These are phyloP conservation scores for Serripes groenlandicus DNA, from an alignment of 2,888 invertebrate genomes.

Conservation along the genomic window DNA sequence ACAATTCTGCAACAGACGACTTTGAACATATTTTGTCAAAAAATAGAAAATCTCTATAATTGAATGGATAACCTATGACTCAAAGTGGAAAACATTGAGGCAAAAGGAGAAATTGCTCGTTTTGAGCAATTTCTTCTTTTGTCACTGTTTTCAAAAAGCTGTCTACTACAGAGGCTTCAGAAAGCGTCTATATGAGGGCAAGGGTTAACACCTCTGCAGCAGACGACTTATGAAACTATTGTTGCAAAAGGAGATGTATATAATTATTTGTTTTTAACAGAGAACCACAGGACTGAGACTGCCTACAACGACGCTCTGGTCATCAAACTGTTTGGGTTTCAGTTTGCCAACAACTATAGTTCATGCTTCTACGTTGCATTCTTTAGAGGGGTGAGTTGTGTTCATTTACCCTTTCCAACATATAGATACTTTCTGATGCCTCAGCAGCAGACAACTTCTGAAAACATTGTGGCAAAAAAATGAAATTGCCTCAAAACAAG, in stretches of 20 bases:
- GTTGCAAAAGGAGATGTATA: background rate
- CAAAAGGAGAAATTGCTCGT: too few relatives aligned
- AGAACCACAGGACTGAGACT: conserved; percentile 87
- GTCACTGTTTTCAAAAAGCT: too few relatives aligned
- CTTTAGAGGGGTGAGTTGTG: conserved; percentile 78
- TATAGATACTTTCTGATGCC: background rate
- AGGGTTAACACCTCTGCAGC: background rate
- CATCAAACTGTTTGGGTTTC: conserved; percentile 87
- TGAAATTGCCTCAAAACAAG: too few relatives aligned
- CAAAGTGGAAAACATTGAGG: too few relatives aligned
- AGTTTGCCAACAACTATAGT: conserved; percentile 87
- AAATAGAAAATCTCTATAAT: too few relatives aligned
- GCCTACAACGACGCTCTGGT: conserved; percentile 87
- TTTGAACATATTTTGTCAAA: too few relatives aligned
- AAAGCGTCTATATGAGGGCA: too few relatives aligned
- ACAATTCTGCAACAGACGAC: too few relatives aligned
- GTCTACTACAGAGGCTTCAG: too few relatives aligned
- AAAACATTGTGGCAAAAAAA: background rate
- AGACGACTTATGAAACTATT: background rate
- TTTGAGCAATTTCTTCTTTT: too few relatives aligned
- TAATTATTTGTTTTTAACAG: conserved; percentile 72
- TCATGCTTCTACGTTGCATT: conserved; percentile 88
- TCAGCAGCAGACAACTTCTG: background rate
- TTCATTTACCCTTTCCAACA: too few relatives aligned
- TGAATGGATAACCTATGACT: too few relatives aligned